Evolutionary conservation across 2,113 vertebrate genomes (phyloP).

Genomic region (Gymnogyps californianus): DNA sequence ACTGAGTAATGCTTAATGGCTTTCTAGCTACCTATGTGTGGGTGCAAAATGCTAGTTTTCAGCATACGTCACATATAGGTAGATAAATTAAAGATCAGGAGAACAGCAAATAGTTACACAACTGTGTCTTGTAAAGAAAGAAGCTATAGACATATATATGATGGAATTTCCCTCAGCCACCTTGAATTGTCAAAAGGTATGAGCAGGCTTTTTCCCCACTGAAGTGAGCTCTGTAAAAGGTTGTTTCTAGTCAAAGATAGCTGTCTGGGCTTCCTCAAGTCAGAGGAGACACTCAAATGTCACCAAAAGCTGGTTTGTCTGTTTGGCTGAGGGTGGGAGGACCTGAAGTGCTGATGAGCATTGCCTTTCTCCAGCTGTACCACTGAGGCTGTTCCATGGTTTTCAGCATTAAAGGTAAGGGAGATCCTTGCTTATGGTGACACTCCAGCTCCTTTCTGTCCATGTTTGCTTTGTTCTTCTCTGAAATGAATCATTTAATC

Average conservation of each 20-base stretch:
- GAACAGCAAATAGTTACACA: not conserved
- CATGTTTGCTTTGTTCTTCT: not conserved
- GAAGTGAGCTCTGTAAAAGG: not conserved
- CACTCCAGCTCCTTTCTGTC: not conserved
- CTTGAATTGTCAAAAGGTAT: not conserved
- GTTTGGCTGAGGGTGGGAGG: not conserved
- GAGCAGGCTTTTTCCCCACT: not conserved
- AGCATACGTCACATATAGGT: not conserved
- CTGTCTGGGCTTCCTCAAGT: not conserved
- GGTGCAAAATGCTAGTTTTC: not conserved
- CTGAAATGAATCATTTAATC: not conserved
- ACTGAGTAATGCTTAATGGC: not conserved
- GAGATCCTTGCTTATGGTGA: not conserved
- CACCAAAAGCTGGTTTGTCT: not conserved
- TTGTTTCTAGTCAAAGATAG: not conserved
- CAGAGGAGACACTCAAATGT: not conserved
- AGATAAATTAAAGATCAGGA: not conserved
- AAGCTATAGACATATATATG: not conserved
- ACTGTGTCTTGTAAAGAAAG: not conserved
- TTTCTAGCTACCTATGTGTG: not conserved
- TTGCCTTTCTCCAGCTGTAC: not conserved
- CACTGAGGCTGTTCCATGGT: not conserved
- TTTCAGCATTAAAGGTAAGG: not conserved
- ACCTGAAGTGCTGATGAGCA: not conserved
- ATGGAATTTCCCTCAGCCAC: not conserved